Percentiles rank a stretch among this genome's conserved stretches.
These are phyloP conservation scores for Bothrops alternatus DNA, from an alignment of 2,797 vertebrate genomes.

Conservation along the genomic window DNA sequence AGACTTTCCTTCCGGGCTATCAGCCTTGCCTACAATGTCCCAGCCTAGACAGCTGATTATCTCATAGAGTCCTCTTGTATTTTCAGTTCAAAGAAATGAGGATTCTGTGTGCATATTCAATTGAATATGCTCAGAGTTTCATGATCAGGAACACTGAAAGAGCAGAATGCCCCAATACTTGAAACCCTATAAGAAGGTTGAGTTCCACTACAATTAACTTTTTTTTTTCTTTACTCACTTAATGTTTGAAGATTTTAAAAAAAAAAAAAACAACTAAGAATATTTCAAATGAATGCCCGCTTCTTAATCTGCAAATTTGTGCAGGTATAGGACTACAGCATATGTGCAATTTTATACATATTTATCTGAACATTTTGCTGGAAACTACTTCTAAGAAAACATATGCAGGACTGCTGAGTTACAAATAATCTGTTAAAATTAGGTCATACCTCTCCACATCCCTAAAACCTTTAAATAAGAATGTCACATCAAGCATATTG, in stretches of 20 bases:
- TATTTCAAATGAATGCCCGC: neutral
- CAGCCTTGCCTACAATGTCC: neutral
- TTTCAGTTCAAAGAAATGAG: neutral
- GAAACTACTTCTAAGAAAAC: neutral
- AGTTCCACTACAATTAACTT: neutral
- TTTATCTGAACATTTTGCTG: neutral
- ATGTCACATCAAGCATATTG: constrained; percentile 27
- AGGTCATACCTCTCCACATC: constrained; percentile 9
- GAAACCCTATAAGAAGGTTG: neutral
- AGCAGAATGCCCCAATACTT: neutral
- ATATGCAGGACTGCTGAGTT: neutral
- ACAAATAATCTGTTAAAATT: neutral
- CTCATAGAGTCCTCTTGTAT: neutral
- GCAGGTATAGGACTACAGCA: neutral
- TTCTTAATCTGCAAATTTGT: neutral
- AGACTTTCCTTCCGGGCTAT: neutral
- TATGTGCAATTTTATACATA: neutral
- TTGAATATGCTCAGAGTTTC: neutral
- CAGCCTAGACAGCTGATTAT: neutral
- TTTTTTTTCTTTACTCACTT: neutral
- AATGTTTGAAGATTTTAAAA: neutral
- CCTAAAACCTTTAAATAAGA: constrained; percentile 41
- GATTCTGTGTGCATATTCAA: neutral
- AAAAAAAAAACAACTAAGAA: neutral
- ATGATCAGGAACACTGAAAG: neutral